Evolutionary conservation across 2,888 invertebrate genomes (phyloP).

Genomic region (Boloria euphrosyne): DNA sequence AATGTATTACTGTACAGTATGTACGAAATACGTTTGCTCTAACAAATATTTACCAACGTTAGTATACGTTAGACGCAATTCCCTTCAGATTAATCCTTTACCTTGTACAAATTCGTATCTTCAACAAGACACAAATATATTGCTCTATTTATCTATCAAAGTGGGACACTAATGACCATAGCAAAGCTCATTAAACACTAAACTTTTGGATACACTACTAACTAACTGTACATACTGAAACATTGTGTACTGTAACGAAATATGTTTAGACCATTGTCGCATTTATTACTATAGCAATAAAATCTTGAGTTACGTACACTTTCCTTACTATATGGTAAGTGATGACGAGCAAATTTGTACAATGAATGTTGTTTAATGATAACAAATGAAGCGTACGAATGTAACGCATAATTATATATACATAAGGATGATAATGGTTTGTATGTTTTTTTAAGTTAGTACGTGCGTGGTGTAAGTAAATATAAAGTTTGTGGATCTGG

Average conservation of each 20-base stretch:
- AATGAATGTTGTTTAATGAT: neutral
- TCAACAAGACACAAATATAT: conserved; percentile 29
- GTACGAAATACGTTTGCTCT: too few relatives aligned
- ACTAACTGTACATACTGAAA: neutral
- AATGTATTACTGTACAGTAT: too few relatives aligned
- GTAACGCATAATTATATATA: neutral
- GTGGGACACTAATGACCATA: conserved; percentile 26
- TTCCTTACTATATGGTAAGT: neutral
- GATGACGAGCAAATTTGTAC: neutral
- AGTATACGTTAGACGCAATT: neutral
- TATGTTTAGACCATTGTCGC: conserved; percentile 15
- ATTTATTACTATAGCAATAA: neutral
- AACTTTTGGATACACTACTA: conserved; percentile 32
- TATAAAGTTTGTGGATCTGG: conserved; percentile 33
- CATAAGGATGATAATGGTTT: neutral
- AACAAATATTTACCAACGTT: too few relatives aligned
- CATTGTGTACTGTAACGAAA: conserved; percentile 18
- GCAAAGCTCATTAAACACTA: conserved; percentile 30
- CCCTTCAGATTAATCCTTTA: neutral
- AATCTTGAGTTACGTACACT: conserved; percentile 4
- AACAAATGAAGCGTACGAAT: neutral
- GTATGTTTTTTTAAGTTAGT: neutral
- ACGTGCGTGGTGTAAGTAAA: conserved; percentile 27
- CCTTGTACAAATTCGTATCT: conserved; percentile 19
- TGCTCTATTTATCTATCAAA: conserved; percentile 32